These are phyloP conservation scores for Bombycilla garrulus DNA, from an alignment of 2,113 vertebrate genomes.

Conservation along the genomic window DNA sequence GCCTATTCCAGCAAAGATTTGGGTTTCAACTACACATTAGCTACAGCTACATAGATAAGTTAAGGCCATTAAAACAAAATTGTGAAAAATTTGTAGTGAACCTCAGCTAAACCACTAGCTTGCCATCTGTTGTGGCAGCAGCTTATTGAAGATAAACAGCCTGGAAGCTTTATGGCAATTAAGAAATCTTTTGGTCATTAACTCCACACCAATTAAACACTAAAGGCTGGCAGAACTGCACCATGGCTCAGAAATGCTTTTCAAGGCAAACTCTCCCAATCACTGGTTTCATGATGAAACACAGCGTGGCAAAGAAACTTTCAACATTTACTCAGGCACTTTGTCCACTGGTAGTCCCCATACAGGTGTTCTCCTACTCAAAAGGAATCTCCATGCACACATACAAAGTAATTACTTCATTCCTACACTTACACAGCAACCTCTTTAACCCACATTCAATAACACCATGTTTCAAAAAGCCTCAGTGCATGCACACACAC, in stretches of 20 bases:
- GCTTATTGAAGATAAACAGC: constrained; percentile 61
- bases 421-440: background rate
- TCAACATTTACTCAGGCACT: background rate
- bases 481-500: background rate
- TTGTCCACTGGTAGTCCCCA: background rate
- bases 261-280: background rate
- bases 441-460: background rate
- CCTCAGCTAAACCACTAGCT: constrained; percentile 41
- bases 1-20: background rate
- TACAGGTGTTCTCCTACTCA: background rate
- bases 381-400: background rate
- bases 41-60: background rate
- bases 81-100: constrained; percentile 3
- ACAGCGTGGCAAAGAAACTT: background rate
- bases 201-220: constrained; percentile 59
- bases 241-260: background rate
- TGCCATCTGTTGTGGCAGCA: constrained; percentile 52
- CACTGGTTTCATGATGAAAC: background rate
- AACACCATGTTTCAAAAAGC: background rate
- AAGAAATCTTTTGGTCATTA: constrained; percentile 65
- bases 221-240: background rate
- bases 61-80: background rate
- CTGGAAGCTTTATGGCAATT: constrained; percentile 60
- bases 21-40: background rate
- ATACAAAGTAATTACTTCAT: background rate